These are phyloP conservation scores for Phycodurus eques DNA, from an alignment of 2,113 vertebrate species.

Conservation along the genomic window DNA sequence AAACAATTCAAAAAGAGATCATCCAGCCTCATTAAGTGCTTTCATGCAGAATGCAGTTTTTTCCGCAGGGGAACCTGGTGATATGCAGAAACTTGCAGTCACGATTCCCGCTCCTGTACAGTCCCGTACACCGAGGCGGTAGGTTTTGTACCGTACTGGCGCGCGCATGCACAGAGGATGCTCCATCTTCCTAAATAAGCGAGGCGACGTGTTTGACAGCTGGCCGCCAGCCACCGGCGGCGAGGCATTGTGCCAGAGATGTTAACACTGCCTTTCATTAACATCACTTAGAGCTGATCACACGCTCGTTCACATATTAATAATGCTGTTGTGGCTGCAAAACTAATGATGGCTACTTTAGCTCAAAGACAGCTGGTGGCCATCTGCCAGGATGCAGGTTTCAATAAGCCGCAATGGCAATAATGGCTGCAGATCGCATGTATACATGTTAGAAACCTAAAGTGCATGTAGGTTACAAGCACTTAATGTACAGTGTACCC, in stretches of 20 bases:
- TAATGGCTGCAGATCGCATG: not conserved
- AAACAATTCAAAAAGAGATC: no score
- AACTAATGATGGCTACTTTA: not conserved
- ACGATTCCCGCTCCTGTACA: constrained; percentile 10
- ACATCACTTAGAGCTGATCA: constrained; percentile 24
- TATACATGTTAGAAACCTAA: not conserved
- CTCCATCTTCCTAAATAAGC: constrained; percentile 40
- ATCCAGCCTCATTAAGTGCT: no score
- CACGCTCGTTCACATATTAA: constrained; percentile 7
- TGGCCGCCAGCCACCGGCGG: constrained; percentile 16
- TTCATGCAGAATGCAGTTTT: no score
- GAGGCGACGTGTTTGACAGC: constrained; percentile 28
- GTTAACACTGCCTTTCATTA: constrained; percentile 35
- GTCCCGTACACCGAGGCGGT: not conserved
- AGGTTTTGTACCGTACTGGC: constrained; percentile 14
- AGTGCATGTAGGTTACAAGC: not conserved
- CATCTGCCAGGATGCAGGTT: constrained; percentile 11
- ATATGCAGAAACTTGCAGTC: constrained; percentile 7
- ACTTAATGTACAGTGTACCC: not conserved
- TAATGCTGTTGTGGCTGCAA: not conserved
- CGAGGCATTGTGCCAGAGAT: constrained; percentile 21
- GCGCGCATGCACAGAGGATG: not conserved
- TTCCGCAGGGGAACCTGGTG: not conserved
- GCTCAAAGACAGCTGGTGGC: not conserved
- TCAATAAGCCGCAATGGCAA: not conserved